Percentiles rank a stretch among this genome's conserved stretches.
Evolutionary conservation across 2,888 invertebrate genomes (phyloP).

Genomic region (Rosalia funebris): DNA sequence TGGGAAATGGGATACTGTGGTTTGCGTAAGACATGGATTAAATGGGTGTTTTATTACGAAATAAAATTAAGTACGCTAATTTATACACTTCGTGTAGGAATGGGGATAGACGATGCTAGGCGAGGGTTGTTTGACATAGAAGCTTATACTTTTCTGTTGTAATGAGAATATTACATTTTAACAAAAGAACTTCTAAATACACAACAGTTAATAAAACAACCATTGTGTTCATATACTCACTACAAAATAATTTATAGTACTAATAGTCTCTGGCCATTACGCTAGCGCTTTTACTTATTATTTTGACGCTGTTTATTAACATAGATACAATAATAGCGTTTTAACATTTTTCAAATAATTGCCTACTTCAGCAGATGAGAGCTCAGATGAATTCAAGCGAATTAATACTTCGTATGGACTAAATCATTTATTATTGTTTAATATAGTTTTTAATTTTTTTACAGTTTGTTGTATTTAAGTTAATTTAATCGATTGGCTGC

Average conservation of each 20-base stretch:
- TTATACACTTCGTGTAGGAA: slow-evolving; percentile 3
- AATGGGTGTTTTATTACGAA: slow-evolving; percentile 13
- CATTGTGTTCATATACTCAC: neutral
- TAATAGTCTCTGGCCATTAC: neutral
- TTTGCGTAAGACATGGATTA: slow-evolving; percentile 14
- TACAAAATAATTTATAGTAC: neutral
- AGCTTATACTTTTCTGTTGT: neutral
- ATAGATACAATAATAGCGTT: no score
- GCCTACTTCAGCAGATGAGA: no score
- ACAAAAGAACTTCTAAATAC: neutral
- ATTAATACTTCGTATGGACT: no score
- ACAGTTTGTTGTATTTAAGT: no score
- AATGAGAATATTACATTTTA: slow-evolving; percentile 9
- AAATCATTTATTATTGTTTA: no score
- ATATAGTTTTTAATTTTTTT: no score
- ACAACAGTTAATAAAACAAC: neutral
- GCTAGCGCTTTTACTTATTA: no score
- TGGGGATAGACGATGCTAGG: neutral
- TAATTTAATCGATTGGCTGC: no score
- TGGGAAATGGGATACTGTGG: slow-evolving; percentile 4
- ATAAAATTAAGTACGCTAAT: slow-evolving; percentile 9
- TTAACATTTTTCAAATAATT: no score
- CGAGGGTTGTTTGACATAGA: neutral
- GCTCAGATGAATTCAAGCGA: no score
- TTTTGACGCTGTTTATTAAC: no score